Base-by-base conservation (phyloP, 2,113 vertebrate species). In the Oostethus manadensis region DNA sequence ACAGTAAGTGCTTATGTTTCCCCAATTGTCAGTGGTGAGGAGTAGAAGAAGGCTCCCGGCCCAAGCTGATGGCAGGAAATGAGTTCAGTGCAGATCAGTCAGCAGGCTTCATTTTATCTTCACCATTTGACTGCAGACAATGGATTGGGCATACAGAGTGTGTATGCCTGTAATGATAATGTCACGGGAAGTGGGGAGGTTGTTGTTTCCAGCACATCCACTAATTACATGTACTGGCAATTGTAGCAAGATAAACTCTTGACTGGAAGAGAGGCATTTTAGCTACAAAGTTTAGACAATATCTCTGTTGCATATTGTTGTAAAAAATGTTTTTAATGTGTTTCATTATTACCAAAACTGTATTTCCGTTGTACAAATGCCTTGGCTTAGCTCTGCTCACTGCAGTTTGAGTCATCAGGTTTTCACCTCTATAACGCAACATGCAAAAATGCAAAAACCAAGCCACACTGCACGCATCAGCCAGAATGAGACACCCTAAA, bases 1-100 rank as follows among this genome's bases (percentile, higher is more conserved):
- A 77, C 82, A 80, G 78, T 86, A 83, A 83, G 75, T 78, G 80
- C 63, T 47, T 56, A 66, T 83, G 80, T 84, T 84, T 83, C 68
- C 75, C 74, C 65, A 55, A 11, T 80, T 76, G 82, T 77, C 75
- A 60, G 51, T 62, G 54, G 49, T 60, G 62, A 64, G 48, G 53
- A 58, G 68, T 11, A 21, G 51, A 60, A 33, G 48, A 76, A 67
- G 77, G 64, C 76, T 79, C 13, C 47, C 10, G 62, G 78, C 58
- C 66, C 21, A 57, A 62, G 74, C 62, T 69, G 62, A 77, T 64
- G 73, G 57, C 75, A 71, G 65, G 46, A 72, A 74, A 66, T 63
- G 46, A 62, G 68, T 71, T 68, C 63, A 67, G 55, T 51, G 4
- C 56, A 66, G 69, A 75, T 77, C 68, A 56, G 60, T 38, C n/a